Evolutionary conservation across 2,888 invertebrate genomes (phyloP), one percentile per base, ranked within the genome.

Genomic region (Lycocerus yunnanus): DNA sequence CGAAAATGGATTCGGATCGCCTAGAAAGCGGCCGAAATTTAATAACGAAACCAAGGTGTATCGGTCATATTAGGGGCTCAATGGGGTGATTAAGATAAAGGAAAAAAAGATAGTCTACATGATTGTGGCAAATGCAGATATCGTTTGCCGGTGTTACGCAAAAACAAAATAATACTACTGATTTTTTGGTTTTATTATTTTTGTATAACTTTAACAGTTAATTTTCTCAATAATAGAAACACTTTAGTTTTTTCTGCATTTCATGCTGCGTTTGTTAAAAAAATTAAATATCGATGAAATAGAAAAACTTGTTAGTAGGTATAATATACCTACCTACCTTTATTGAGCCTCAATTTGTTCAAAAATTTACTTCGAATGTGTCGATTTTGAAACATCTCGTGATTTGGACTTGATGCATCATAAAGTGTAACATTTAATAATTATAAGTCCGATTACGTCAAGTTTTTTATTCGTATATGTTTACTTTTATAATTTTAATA

Each of bases 21-120:
- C 88, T 5, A 86, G 88, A 71, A 89, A 89, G 81, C 87, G 86
- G 77, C 85, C 86, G 13, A 86, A 88, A 14, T 86, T 85, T 21
- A 86, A 85, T 67, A 78, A 78, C n/a, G 82, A 87, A 69, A 85
- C 87, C 70, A 94, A 93, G 88, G 96, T n/a, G n/a, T 96, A 83
- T 94, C 94, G 79, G 98, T 99, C 78, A 96, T 99, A 80, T 90
- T 99, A 82, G 99, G 99, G 82, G 97, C 97, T 76, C 99, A 99
- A 91, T 99, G 99, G 99, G 99, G 99, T 75, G 99, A 99, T 87
- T 99, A 99, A 89, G 99, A 98, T 83, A 98, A 99, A 89, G 99
- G 99, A 82, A 99, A 99, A 91, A n/a, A n/a, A n/a, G n/a, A 94
- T 99, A 81, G 98, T 99, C 79, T 99, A 99, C 89, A 93, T 98